Conservation (phyloP, 2,888 invertebrate species). For the Ichneumon xanthorius region DNA sequence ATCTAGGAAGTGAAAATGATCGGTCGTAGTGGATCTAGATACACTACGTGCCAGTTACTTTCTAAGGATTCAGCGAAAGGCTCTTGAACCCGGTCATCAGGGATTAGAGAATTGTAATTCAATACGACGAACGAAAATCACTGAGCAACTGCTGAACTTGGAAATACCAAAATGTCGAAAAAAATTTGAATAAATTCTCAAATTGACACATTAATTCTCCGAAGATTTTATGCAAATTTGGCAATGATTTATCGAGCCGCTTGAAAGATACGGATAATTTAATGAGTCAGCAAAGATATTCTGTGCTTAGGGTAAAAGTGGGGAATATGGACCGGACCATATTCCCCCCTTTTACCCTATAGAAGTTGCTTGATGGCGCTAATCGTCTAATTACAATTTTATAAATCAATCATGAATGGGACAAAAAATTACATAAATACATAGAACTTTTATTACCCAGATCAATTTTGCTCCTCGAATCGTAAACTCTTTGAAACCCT, state of each 20-base stretch:
- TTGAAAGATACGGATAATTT: too few relatives aligned
- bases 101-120: slow-evolving; percentile 56
- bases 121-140: slow-evolving; percentile 52
- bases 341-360: too few relatives aligned
- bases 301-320: too few relatives aligned
- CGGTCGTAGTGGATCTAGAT: slow-evolving; percentile 26
- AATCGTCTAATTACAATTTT: not conserved
- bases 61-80: slow-evolving; percentile 65
- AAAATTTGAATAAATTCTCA: not conserved
- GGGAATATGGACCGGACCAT: too few relatives aligned
- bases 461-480: not conserved
- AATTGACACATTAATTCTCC: not conserved
- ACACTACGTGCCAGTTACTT: slow-evolving; percentile 40
- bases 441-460: not conserved
- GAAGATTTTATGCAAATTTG: not conserved
- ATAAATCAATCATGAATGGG: not conserved
- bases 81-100: slow-evolving; percentile 43
- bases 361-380: too few relatives aligned
- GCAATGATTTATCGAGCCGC: not conserved
- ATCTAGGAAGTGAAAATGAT: slow-evolving; percentile 63
- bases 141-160: slow-evolving; percentile 29
- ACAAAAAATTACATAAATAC: not conserved
- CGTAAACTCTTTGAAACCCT: not conserved
- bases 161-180: not conserved
- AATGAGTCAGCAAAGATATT: too few relatives aligned